Evolutionary conservation across 1,140 invertebrate genomes (phyloP), one percentile per base, ranked within the genome.

Genomic region (Drosophila cardini): DNA sequence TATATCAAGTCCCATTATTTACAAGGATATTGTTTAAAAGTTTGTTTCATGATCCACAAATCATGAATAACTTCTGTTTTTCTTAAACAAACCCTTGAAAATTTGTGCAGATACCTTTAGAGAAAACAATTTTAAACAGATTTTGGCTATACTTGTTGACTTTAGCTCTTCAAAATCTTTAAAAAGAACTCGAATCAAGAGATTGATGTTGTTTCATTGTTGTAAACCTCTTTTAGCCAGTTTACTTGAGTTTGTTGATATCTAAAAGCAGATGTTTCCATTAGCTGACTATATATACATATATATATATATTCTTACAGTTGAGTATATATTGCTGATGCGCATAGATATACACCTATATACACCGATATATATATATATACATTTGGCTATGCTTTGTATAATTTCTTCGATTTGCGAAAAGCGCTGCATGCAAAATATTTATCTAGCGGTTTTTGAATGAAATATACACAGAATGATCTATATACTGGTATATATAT

Each of bases 381-480:
- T n/a, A n/a, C n/a, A 21, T 74, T 43, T 71, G 65, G 60, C 46
- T 78, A 65, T 63, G 43, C 36, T 57, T 69, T 63, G 26, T 70
- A 56, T 55, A 38, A 57, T 63, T 58, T 42, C 34, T 10, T 18
- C 32, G 38, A 18, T 32, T 57, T 52, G 21, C 21, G 38, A 63
- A 72, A 65, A 63, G 58, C 42, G 21, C 32, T 61, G 60, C 61
- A 77, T 63, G 60, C 45, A 74, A 69, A n/a, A 65, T 65, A 71
- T 71, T 78, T 74, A 58, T n/a, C n/a, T 38, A 53, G 69, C 56
- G 45, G 57, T 52, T 67, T 46, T 62, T 61, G 40, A 63, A 45
- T 57, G 13, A 63, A 57, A 68, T 36, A 45, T 32, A 61, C 57
- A 68, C 48, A 72, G 15, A 67, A 8, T 18, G 34, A 50, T 61